Evolutionary conservation across 2,888 invertebrate species (phyloP).

Genomic region (Caenorhabditis macrosperma): DNA sequence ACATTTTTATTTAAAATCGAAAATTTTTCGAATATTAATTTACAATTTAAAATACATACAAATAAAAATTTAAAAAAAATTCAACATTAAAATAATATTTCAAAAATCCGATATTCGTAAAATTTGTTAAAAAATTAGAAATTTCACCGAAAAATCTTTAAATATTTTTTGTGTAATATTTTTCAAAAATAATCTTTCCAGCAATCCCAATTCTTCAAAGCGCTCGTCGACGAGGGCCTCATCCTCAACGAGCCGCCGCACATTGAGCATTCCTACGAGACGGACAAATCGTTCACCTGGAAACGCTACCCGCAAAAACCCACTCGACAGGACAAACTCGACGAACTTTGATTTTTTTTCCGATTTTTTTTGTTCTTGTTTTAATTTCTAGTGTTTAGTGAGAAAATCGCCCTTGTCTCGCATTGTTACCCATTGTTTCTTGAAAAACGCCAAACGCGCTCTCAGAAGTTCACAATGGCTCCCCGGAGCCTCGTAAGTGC

Average conservation of each 20-base stretch:
- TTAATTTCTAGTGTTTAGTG: conserved; percentile 1
- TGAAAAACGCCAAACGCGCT: conserved; percentile 8
- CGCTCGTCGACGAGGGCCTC: conserved; percentile 68
- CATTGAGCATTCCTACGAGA: conserved; percentile 75
- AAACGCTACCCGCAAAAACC: conserved; percentile 64
- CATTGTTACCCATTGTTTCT: neutral
- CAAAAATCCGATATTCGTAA: neutral
- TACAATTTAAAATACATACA: too few relatives aligned
- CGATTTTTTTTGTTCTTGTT: conserved; percentile 35
- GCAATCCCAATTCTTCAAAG: conserved; percentile 66
- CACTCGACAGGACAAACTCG: conserved; percentile 73
- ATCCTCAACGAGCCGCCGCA: conserved; percentile 65
- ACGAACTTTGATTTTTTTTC: conserved; percentile 64
- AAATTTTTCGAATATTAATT: too few relatives aligned
- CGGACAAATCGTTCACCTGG: conserved; percentile 73
- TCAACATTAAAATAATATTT: neutral
- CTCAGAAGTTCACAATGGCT: conserved; percentile 18
- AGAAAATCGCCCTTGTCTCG: neutral
- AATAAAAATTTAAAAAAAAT: neutral
- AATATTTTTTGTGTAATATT: neutral
- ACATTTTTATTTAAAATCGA: neutral
- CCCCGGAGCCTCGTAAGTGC: conserved; percentile 46
- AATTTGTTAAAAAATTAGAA: neutral
- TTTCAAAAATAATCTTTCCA: conserved; percentile 17
- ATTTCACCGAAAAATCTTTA: neutral